Evolutionary conservation across 2,113 vertebrate species (phyloP), one percentile per base, ranked within the genome.

Genomic region (Zosterops borbonicus): DNA sequence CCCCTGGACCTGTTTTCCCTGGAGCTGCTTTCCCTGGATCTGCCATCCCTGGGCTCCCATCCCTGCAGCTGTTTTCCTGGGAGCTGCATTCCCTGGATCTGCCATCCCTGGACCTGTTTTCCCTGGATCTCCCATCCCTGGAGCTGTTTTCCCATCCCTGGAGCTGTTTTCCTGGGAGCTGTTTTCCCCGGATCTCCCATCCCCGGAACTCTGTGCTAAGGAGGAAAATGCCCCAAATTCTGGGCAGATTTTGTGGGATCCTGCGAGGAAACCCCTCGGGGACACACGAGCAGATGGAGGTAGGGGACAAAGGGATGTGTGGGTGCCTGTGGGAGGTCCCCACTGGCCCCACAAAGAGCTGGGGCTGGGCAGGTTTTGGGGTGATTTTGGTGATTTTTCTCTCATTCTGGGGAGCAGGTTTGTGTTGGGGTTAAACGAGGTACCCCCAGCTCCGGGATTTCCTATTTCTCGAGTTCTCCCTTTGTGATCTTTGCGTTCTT

Each of bases 361-460:
- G 46, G 2, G 24, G 9, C 70, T 3, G 75, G 53, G 42, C 27
- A 14, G 53, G 1, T 11, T 15, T 12, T 12, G 0, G 31, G 88
- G 9, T 1, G 20, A n/a, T 5, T 24, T 77, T 47, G 18, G 21
- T 3, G 10, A 2, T 15, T 46, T 71, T 83, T 65, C 12, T 8
- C 71, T 46, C 11, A 6, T 79, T 21, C 10, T 4, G 6, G 64
- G 73, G 81, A 73, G 49, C 33, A 0, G 37, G 46, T 5, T 47
- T 47, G 46, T 24, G 47, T 12, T 24, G 35, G 63, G 95, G 95
- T 87, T 84, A 74, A 2, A 20, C 2, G 22, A 92, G 90, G 93
- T 63, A 7, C 81, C 84, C 71, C 71, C 42, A 21, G 55, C 84
- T 68, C 93, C 0, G 8, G 87, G 90, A 84, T 96, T 96, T 95